Evolutionary conservation across 2,113 vertebrate species (phyloP).

Genomic region (Dissostichus mawsoni): DNA sequence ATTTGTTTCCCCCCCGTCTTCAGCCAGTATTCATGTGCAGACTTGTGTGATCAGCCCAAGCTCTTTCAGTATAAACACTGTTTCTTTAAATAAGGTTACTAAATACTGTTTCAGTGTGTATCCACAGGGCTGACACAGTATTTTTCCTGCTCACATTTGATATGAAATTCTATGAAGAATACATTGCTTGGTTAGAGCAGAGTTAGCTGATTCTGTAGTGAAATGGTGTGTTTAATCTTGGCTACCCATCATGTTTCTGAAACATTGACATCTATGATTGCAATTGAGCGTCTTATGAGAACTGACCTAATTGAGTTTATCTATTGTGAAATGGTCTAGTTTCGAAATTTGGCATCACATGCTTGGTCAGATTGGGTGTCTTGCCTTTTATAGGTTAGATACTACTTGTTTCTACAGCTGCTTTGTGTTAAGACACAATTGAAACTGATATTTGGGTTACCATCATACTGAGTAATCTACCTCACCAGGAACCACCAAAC

Average conservation of each 20-base stretch:
- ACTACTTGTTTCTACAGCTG: background rate
- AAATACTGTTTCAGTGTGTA: background rate
- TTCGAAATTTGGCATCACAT: too few species aligned
- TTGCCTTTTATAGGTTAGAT: too few species aligned
- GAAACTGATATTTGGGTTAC: background rate
- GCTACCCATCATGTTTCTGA: too few species aligned
- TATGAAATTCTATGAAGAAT: background rate
- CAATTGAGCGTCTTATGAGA: background rate
- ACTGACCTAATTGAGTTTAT: too few species aligned
- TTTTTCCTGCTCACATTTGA: background rate
- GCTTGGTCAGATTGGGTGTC: too few species aligned
- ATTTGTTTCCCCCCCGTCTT: background rate
- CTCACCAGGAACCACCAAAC: background rate
- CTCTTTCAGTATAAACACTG: conserved; percentile 10
- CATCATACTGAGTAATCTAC: background rate
- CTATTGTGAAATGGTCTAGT: too few species aligned
- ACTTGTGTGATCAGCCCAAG: conserved; percentile 14
- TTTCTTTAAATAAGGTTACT: background rate
- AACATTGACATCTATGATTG: background rate
- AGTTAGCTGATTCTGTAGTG: background rate
- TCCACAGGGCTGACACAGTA: background rate
- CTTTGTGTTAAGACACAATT: background rate
- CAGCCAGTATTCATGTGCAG: conserved; percentile 29
- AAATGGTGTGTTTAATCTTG: background rate
- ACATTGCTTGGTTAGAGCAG: background rate